Base-by-base conservation (phyloP, 2,888 invertebrate genomes). In the Aphidoletes aphidimyza region DNA sequence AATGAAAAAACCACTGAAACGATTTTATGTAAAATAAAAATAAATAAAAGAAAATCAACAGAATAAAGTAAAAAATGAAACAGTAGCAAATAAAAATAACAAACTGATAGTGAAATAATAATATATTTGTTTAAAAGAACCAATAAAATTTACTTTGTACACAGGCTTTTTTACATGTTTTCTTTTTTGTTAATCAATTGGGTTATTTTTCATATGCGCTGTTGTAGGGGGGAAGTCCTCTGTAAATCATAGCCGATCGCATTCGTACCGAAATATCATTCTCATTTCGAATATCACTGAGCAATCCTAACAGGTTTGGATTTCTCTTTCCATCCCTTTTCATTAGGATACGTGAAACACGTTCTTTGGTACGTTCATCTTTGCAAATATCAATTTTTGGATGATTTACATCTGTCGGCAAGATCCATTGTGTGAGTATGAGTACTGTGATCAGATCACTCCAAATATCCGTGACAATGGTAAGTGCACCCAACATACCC, bases 71-170 rank as follows among this genome's bases (percentile, higher is more conserved):
- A 30, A 30, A 69, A 69, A n/a, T n/a, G n/a, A 30, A 54, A 54
- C 22, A 54, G 9, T 47, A 47, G 17, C 17, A 47, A 42, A 47
- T 47, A 47, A 47, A 2, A 47, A 47, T 19, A 39, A 39, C 11
- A 39, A 47, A 42, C 14, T 47, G 17, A 47, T 47, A 17, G 11
- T 47, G n/a, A n/a, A 47, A 47, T 47, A 47, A 47, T 47, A 54
- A 54, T 22, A 69, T 69, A 69, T 69, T 69, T 69, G 69, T 69
- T 69, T 69, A 69, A 69, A 69, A 9, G 69, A 69, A 69, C 17
- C 69, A 69, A 69, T 69, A 69, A 69, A 69, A 69, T 26, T 59
- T 11, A 59, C 5, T 59, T 81, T 37, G n/a, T 37, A 37, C 81
- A 81, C 37, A 30, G 69, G 69, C 26, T 34, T 69, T 37, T 1